phyloP scores from a whole-genome alignment of 2,797 vertebrate genomes.

The Ficedula albicollis region DNA sequence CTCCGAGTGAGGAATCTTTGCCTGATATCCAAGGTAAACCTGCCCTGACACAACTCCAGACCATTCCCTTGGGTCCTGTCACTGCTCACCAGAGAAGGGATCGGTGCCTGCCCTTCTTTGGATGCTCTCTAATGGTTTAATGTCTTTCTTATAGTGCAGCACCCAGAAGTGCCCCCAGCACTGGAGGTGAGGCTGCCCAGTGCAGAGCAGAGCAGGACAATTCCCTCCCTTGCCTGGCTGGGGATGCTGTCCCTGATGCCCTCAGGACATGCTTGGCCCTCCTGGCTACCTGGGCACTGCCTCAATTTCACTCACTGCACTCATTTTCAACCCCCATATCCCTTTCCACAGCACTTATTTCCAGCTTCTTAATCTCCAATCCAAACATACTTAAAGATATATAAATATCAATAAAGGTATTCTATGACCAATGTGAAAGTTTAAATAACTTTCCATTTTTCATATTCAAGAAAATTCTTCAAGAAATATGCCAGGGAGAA shows the following conservation, averaged over 20 bases:
- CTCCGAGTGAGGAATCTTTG: too few relatives aligned
- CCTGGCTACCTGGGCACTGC: not conserved
- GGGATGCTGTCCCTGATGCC: rapidly evolving
- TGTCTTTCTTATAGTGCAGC: rapidly evolving
- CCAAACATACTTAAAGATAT: not conserved
- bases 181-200: not conserved
- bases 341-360: not conserved
- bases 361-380: not conserved
- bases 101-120: not conserved
- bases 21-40: not conserved
- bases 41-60: not conserved
- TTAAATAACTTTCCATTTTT: not conserved
- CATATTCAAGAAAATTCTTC: not conserved
- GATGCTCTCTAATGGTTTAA: not conserved
- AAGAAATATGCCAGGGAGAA: not conserved
- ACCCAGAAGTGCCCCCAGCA: not conserved
- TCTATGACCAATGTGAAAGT: not conserved
- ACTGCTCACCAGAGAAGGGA: not conserved
- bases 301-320: too few relatives aligned
- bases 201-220: not conserved
- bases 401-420: not conserved
- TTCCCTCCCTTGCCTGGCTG: not conserved
- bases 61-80: not conserved
- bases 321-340: not conserved
- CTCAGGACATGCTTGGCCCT: rapidly evolving